Percentiles rank a stretch among this genome's conserved stretches.
phyloP scores from a whole-genome alignment of 1,140 invertebrate species.

The Ostrea denselamellosa region DNA sequence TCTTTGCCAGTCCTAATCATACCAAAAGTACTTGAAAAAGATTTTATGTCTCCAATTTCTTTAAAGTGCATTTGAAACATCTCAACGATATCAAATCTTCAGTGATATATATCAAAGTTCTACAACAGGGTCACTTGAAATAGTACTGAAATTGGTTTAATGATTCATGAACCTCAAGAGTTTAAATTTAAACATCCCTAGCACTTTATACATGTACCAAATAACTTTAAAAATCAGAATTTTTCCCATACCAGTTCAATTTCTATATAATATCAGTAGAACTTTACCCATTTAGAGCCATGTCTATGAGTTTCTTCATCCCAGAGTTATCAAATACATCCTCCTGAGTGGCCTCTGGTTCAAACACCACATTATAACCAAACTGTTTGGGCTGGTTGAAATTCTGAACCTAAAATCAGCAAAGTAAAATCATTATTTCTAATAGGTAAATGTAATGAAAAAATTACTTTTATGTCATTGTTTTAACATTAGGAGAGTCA shows the following conservation, averaged over 20 bases:
- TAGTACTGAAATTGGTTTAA: background rate
- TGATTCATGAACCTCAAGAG: background rate
- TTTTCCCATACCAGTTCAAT: no score
- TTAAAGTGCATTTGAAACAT: background rate
- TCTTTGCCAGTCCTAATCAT: background rate
- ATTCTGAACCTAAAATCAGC: conserved; percentile 65
- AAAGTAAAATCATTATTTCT: no score
- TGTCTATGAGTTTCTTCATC: conserved; percentile 77
- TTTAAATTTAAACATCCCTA: background rate
- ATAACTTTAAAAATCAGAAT: no score
- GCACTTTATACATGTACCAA: background rate
- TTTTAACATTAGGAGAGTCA: no score
- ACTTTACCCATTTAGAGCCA: conserved; percentile 76
- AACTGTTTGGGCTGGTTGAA: conserved; percentile 66
- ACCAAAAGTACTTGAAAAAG: background rate
- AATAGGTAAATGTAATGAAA: no score
- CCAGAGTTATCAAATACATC: conserved; percentile 77
- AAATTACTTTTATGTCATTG: no score
- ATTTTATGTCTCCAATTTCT: background rate
- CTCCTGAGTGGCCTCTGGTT: conserved; percentile 75
- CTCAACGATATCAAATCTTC: background rate
- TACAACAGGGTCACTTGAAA: background rate
- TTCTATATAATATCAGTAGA: no score
- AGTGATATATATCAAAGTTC: background rate
- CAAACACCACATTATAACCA: conserved; percentile 76